Base-by-base conservation (phyloP, 1,140 invertebrate genomes). In the Mycetomoellerius zeteki region DNA sequence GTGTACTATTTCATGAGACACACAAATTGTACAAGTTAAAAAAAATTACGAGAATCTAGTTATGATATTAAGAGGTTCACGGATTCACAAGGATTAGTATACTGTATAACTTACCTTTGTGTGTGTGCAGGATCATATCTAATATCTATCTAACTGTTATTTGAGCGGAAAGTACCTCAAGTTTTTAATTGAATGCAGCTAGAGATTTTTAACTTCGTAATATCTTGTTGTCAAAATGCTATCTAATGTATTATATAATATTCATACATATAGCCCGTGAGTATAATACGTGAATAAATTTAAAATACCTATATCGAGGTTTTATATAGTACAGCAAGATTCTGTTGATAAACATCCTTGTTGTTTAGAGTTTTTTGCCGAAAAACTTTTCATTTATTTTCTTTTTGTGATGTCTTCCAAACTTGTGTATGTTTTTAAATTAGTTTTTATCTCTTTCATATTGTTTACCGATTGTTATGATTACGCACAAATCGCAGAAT, bases 201-300 rank as follows among this genome's bases (percentile, higher is more conserved):
- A 84, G 37, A 73, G 37, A 73, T 84, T 84, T 84, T 84, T 84
- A 73, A 73, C 54, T 84, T 47, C 14, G 69, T 24, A 50, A 62
- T 84, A 84, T 85, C 62, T 90, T 78, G 27, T 89, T 85, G 80
- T 85, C 80, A 58, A 71, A 81, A 71, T 80, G 52, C 85, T 87
- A 84, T 19, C 21, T 89, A 90, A 89, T 60, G 71, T 89, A 89
- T 86, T 62, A 58, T 65, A 69, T 89, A 65, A 89, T 89, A 89
- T 89, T 89, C 76, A 78, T 89, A 90, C 6, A 62, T 73, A 86
- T 89, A 89, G 72, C 78, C 54, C 37, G 64, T 77, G 50, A 77
- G 73, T 85, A 89, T 87, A 73, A 58, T 33, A 54, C 69, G 69
- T 71, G 62, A 86, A 73, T 87, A 87, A 89, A 85, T 88, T 87